Evolutionary conservation across 2,113 vertebrate genomes (phyloP).

Genomic region (Notothenia coriiceps): DNA sequence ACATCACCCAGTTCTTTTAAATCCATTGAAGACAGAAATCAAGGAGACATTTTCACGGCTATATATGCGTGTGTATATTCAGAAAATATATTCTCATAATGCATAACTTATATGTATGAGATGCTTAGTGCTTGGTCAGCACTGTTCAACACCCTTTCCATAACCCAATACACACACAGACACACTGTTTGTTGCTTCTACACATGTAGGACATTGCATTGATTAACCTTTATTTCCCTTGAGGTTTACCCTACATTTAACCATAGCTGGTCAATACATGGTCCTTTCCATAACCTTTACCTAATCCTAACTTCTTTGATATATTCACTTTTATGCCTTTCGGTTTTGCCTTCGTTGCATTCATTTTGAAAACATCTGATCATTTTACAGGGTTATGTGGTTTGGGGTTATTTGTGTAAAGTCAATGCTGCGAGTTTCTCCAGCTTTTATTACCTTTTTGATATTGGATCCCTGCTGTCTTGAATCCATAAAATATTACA

Average conservation of each 20-base stretch:
- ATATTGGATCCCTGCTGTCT: constrained; percentile 41
- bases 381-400: neutral
- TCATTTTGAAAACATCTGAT: constrained; percentile 16
- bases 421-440: neutral
- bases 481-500: constrained; percentile 33
- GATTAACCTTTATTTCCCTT: constrained; percentile 55
- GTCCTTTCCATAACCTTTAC: constrained; percentile 12
- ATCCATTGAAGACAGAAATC: neutral
- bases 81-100: constrained; percentile 16
- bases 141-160: neutral
- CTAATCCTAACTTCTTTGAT: neutral
- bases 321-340: neutral
- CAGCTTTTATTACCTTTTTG: constrained; percentile 27
- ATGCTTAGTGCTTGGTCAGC: constrained; percentile 24
- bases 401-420: constrained; percentile 12
- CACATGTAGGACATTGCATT: constrained; percentile 30
- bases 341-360: neutral
- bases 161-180: neutral
- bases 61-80: neutral
- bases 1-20: neutral
- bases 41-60: neutral
- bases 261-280: constrained; percentile 17
- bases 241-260: neutral
- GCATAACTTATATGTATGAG: neutral
- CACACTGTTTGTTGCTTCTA: neutral